phyloP scores from a whole-genome alignment of 2,797 vertebrate genomes.

The Moxostoma hubbsi region DNA sequence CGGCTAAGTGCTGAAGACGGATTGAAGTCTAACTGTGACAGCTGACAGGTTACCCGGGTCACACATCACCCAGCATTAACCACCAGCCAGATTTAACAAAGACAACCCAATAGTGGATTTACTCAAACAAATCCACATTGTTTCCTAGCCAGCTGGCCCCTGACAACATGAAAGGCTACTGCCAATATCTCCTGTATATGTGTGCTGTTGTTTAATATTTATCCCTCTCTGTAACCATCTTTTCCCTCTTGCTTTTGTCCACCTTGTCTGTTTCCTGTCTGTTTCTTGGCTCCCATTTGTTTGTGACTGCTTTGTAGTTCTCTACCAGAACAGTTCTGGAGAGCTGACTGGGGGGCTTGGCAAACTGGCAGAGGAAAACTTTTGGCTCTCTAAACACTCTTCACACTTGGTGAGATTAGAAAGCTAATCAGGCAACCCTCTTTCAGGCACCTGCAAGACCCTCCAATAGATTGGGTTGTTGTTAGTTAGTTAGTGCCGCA shows the following conservation, averaged over 20 bases:
- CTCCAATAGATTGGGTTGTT: constrained; percentile 57
- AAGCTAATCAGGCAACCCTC: constrained; percentile 47
- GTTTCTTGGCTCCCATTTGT: constrained; percentile 19
- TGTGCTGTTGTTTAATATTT: not conserved
- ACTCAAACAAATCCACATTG: not conserved
- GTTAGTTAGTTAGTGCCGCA: constrained; percentile 53
- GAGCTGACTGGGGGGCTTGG: constrained; percentile 34
- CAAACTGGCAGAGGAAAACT: constrained; percentile 19
- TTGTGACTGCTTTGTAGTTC: constrained; percentile 1
- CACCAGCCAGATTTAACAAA: constrained; percentile 24
- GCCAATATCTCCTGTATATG: not conserved
- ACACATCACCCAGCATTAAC: constrained; percentile 22
- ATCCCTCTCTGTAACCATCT: constrained; percentile 10
- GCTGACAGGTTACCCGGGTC: constrained; percentile 33
- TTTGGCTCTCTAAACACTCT: constrained; percentile 22
- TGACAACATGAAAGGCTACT: constrained; percentile 4
- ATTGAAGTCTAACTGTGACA: not conserved
- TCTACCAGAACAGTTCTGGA: constrained; percentile 19
- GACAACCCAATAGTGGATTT: not conserved
- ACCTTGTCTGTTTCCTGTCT: constrained; percentile 6
- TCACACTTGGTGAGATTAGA: constrained; percentile 25
- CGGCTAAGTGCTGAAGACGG: not conserved
- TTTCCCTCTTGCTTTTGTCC: constrained; percentile 33
- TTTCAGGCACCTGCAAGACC: constrained; percentile 30
- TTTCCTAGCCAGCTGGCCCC: not conserved